phyloP scores from a whole-genome alignment of 92 coral and sea anemone species.

The Pocillopora grandis region DNA sequence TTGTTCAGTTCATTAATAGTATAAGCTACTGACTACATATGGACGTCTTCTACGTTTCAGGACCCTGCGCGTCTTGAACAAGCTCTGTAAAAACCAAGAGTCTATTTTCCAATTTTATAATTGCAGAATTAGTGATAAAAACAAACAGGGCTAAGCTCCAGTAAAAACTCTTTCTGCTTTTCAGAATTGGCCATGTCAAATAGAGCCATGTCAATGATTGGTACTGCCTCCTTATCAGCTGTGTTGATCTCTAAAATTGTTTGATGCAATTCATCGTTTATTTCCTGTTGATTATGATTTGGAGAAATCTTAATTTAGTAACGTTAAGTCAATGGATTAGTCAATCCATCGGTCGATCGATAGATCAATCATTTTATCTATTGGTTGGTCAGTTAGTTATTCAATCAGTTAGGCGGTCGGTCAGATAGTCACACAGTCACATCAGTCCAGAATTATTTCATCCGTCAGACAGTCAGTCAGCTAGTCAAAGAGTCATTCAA shows the following conservation, averaged over 20 bases:
- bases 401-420: not conserved
- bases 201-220: slow-evolving; percentile 60
- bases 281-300: slow-evolving; percentile 27
- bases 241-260: slow-evolving; percentile 60
- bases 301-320: too few relatives aligned
- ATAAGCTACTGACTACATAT: not conserved
- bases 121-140: slow-evolving; percentile 47
- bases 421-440: not conserved
- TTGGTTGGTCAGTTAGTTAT: not conserved
- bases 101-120: not conserved
- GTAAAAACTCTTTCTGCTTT: slow-evolving; percentile 41
- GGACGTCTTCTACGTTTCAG: not conserved
- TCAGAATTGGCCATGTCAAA: slow-evolving; percentile 48
- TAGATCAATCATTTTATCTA: not conserved
- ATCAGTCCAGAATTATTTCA: not conserved
- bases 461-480: not conserved
- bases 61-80: not conserved
- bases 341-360: not conserved
- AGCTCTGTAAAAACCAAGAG: not conserved
- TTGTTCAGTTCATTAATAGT: too few relatives aligned
- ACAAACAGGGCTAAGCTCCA: slow-evolving; percentile 73
- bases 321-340: not conserved
- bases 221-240: slow-evolving; percentile 54
- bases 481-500: too few relatives aligned
- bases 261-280: slow-evolving; percentile 67